A percentile compares a stretch with the other conserved stretches of the same genome.
These are phyloP conservation scores for Punctoribates punctum DNA, from an alignment of 2,888 invertebrate species.

Conservation along the genomic window DNA sequence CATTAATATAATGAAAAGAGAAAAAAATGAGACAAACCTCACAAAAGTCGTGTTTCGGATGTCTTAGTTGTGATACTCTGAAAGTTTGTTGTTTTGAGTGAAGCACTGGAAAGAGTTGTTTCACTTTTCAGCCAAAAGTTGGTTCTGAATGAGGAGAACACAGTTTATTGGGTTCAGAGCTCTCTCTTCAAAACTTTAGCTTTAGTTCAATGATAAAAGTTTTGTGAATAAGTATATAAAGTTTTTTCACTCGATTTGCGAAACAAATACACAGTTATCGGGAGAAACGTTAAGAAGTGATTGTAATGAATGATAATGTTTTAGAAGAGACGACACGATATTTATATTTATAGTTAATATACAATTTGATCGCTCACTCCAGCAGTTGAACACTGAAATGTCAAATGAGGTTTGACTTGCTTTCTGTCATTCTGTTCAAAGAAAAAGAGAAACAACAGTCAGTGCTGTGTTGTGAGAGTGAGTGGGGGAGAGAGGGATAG, in stretches of 20 bases:
- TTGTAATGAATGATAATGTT: slow-evolving; percentile 23
- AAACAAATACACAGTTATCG: background rate
- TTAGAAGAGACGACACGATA: background rate
- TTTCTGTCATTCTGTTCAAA: slow-evolving; percentile 8
- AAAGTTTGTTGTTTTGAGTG: background rate
- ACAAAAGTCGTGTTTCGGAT: slow-evolving; percentile 18
- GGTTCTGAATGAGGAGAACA: no score
- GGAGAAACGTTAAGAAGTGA: background rate
- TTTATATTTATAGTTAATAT: slow-evolving; percentile 16
- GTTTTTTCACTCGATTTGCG: background rate
- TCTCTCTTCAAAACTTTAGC: no score
- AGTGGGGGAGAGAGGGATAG: background rate
- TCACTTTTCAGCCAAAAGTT: background rate
- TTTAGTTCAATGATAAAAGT: no score
- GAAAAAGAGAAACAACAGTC: slow-evolving; percentile 22
- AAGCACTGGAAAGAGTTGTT: background rate
- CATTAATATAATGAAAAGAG: no score
- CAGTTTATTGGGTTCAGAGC: no score
- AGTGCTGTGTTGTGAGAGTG: background rate
- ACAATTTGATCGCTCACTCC: slow-evolving; percentile 13
- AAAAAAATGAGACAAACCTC: background rate
- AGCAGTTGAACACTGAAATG: slow-evolving; percentile 33
- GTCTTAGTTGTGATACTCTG: background rate
- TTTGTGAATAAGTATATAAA: no score
- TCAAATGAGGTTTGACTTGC: slow-evolving; percentile 1